Evolutionary conservation across 35 echinoderm and acorn worm genomes (phyloP).

Genomic region (Apostichopus parvimensis): DNA sequence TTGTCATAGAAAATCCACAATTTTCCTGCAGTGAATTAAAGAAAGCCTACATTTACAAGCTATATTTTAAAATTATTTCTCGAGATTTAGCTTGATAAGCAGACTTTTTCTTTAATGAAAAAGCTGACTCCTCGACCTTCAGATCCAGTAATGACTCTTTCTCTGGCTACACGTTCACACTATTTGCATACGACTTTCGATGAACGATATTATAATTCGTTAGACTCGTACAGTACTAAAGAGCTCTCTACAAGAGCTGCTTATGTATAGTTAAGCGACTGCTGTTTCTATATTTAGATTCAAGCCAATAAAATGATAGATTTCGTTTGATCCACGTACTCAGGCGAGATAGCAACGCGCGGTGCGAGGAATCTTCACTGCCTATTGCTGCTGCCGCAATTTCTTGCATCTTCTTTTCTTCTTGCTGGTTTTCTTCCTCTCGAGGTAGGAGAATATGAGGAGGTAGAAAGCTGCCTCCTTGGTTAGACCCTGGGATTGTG

Average conservation of each 20-base stretch:
- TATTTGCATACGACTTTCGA: background rate
- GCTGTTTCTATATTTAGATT: constrained; percentile 26
- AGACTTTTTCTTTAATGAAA: too few species aligned
- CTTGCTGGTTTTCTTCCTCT: background rate
- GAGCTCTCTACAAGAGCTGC: constrained; percentile 13
- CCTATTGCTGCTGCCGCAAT: constrained; percentile 9
- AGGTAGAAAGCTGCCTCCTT: constrained; percentile 21
- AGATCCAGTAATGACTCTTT: background rate
- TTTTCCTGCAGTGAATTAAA: too few species aligned
- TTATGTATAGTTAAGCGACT: background rate
- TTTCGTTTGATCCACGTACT: constrained; percentile 26
- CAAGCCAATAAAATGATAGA: constrained; percentile 37
- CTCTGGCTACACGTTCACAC: background rate
- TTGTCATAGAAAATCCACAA: too few species aligned
- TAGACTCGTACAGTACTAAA: background rate
- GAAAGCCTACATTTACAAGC: too few species aligned
- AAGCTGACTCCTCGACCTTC: too few species aligned
- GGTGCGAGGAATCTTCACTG: background rate
- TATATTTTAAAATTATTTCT: too few species aligned
- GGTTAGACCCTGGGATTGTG: constrained; percentile 49
- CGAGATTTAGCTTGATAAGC: too few species aligned
- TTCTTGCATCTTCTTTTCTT: constrained; percentile 24
- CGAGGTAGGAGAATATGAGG: background rate
- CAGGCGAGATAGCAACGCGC: constrained; percentile 12
- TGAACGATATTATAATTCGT: constrained; percentile 1